Evolutionary conservation across 1,140 invertebrate species (phyloP).

Genomic region (Lysiphlebus fabarum): DNA sequence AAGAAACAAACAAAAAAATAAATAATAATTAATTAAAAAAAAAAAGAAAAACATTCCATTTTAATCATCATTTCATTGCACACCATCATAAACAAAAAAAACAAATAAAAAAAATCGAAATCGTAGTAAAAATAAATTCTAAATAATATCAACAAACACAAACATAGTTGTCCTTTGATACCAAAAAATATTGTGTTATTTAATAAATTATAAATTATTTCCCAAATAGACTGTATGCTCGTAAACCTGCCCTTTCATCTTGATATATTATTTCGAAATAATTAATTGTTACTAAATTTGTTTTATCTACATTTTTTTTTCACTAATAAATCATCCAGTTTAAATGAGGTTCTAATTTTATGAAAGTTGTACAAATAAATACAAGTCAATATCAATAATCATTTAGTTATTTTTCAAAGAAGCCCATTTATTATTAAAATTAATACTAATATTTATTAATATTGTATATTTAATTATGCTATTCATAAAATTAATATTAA

Average conservation of each 20-base stretch:
- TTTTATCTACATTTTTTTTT: not conserved
- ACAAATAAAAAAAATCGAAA: conserved; percentile 30
- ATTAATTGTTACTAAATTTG: not conserved
- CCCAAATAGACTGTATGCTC: conserved; percentile 18
- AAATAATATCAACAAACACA: conserved; percentile 10
- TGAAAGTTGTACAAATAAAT: conserved; percentile 7
- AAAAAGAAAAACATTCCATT: conserved; percentile 29
- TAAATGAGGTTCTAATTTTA: conserved; percentile 13
- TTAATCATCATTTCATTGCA: conserved; percentile 24
- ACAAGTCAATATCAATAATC: conserved; percentile 8
- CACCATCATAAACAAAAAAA: conserved; percentile 19
- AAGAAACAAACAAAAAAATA: conserved; percentile 38
- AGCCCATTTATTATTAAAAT: not conserved
- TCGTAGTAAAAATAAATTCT: conserved; percentile 7
- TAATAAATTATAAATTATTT: conserved; percentile 40
- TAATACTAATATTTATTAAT: not conserved
- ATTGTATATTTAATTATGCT: too few species aligned
- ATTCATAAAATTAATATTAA: not conserved
- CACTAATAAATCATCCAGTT: not conserved
- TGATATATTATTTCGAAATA: conserved; percentile 3
- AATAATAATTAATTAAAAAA: conserved; percentile 16
- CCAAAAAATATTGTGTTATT: conserved; percentile 44
- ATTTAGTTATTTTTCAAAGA: not conserved
- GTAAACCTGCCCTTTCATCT: conserved; percentile 11
- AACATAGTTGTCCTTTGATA: conserved; percentile 51